Base-by-base conservation (phyloP, 2,888 invertebrate species). In the Brachyopa scutellaris region DNA sequence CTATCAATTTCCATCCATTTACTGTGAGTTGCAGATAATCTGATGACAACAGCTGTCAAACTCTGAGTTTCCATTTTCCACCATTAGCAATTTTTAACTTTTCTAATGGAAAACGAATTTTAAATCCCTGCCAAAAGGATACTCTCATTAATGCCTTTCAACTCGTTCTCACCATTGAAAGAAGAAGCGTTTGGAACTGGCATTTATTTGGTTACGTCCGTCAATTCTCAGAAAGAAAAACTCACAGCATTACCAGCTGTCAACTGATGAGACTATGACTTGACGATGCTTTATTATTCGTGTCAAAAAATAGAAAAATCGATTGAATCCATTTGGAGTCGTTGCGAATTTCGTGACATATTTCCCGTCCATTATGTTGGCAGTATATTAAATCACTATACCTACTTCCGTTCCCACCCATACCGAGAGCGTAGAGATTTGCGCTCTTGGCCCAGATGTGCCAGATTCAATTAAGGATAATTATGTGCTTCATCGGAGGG, bases 401-500 rank as follows among this genome's bases (percentile, higher is more conserved):
- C 15, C 57, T 59, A 51, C 42, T 29, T 17, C 33, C 21, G 33
- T 5, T 29, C 38, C 9, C 13, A 31, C 21, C 21, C 29, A 21
- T 15, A 29, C n/a, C 13, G 51, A 19, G 23, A 47, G 33, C n/a
- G 26, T 9, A 40, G 38, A 47, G 59, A 66, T 74, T 51, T 29
- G 31, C 26, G 38, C 31, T 21, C 70, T 33, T 82, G 70, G 61
- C 77, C 76, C 82, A 82, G 82, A 82, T 82, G 82, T 77, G 76
- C 51, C 77, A 72, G 61, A 77, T 82, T 82, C 82, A 82, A 82
- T 82, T 82, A 82, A 70, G 72, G 70, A 82, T 82, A 82, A 82
- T 82, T 77, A 82, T 82, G 82, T 82, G 82, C 82, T 82, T 82
- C 82, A 82, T 76, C 77, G 77, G 82, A 82, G 77, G 82, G 70